phyloP scores from a whole-genome alignment of 37 sponge, comb jelly and placozoan genomes.

The Cladorhizidae sp. region DNA sequence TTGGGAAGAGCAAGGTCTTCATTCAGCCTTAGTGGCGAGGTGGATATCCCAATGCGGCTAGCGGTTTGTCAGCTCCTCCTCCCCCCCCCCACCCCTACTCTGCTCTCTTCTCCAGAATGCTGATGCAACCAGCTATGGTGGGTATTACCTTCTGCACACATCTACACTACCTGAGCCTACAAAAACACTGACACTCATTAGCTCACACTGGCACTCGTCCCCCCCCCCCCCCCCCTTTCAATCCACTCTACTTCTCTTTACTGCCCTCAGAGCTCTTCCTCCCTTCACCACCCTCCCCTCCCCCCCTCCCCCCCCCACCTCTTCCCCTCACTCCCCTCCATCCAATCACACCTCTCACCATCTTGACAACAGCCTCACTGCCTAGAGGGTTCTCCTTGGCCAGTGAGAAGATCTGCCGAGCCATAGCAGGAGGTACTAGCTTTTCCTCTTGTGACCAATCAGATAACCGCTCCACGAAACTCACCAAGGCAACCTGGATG shows the following conservation, averaged over 20 bases:
- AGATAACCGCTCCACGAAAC: constrained; percentile 41
- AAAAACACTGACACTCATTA: no score
- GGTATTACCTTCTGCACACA: no score
- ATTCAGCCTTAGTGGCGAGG: no score
- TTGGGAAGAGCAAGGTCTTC: no score
- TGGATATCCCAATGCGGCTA: no score
- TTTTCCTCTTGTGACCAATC: constrained; percentile 47
- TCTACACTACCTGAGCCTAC: no score
- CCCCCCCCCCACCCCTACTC: no score
- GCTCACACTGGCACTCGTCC: no score
- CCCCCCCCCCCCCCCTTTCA: no score
- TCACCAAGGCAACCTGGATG: background rate
- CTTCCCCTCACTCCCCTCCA: background rate
- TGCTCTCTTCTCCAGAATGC: no score
- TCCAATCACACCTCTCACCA: constrained; percentile 26
- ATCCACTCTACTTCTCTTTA: background rate
- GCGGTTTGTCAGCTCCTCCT: no score
- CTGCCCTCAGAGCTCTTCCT: background rate
- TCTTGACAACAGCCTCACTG: constrained; percentile 17
- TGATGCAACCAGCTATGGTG: no score
- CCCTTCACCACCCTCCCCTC: background rate
- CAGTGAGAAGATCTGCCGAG: constrained; percentile 1
- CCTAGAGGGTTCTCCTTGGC: constrained; percentile 32
- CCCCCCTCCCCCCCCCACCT: background rate
- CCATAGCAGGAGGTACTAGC: constrained; percentile 46